These are phyloP conservation scores for Chouioia cunea DNA, from an alignment of 2,888 invertebrate species.

Conservation along the genomic window DNA sequence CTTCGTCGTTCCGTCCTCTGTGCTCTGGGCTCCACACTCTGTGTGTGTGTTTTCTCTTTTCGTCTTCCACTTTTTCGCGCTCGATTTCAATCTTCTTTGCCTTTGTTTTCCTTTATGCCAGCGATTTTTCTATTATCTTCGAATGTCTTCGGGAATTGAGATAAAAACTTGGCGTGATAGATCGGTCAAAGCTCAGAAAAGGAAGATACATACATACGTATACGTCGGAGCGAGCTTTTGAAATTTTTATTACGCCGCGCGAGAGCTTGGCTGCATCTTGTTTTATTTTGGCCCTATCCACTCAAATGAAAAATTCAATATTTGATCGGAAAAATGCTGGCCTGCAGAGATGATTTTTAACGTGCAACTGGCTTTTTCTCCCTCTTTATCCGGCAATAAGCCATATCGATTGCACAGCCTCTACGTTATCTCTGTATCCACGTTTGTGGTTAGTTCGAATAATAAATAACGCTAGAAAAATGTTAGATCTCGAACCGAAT, in stretches of 20 bases:
- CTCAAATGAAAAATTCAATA: constrained; percentile 27
- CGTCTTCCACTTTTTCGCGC: constrained; percentile 1
- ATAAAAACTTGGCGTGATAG: constrained; percentile 23
- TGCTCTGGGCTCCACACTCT: no score
- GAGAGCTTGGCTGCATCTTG: neutral
- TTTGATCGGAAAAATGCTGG: constrained; percentile 5
- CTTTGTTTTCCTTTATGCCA: neutral
- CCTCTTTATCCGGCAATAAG: no score
- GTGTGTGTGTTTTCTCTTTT: constrained; percentile 10
- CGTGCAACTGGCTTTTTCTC: neutral
- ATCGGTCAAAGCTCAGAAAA: constrained; percentile 2
- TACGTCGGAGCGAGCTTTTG: neutral
- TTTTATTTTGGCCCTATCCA: neutral
- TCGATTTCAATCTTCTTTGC: constrained; percentile 38
- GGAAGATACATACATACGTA: no score
- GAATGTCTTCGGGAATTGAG: constrained; percentile 23
- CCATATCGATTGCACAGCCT: no score
- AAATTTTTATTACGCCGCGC: constrained; percentile 16
- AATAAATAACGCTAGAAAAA: constrained; percentile 3
- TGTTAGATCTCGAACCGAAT: neutral
- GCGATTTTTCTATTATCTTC: constrained; percentile 34
- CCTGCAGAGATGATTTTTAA: constrained; percentile 6
- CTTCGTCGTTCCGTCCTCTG: no score
- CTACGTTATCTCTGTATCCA: no score
- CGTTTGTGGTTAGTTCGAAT: neutral